Evolutionary conservation across 2,888 invertebrate genomes (phyloP).

Genomic region (Dione juno): DNA sequence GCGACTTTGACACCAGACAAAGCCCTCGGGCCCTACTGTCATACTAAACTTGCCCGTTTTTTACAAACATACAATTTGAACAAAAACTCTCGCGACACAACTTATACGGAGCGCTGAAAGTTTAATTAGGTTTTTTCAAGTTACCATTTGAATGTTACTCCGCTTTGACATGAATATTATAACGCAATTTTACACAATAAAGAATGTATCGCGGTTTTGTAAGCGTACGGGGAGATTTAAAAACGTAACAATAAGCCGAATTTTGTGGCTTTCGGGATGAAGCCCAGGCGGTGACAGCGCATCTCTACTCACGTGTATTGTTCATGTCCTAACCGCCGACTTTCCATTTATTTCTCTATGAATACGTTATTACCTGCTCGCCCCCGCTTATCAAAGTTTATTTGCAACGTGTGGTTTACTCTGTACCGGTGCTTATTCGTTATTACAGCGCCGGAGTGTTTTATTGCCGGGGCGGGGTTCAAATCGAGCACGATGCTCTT

Average conservation of each 20-base stretch:
- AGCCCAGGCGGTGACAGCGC: conserved; percentile 70
- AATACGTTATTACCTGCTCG: conserved; percentile 84
- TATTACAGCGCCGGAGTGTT: conserved; percentile 82
- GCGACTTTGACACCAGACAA: conserved; percentile 67
- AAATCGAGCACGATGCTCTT: conserved; percentile 77
- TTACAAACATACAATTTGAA: conserved; percentile 61
- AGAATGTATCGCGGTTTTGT: conserved; percentile 75
- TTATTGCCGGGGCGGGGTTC: conserved; percentile 80
- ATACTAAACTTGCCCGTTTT: conserved; percentile 67
- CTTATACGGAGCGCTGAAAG: conserved; percentile 59
- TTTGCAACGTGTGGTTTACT: conserved; percentile 84
- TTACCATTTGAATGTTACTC: conserved; percentile 63
- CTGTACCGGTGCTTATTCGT: conserved; percentile 83
- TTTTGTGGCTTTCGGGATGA: conserved; percentile 60
- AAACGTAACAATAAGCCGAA: conserved; percentile 72
- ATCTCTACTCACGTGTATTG: conserved; percentile 76
- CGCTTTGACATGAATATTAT: conserved; percentile 74
- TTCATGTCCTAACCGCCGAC: conserved; percentile 81
- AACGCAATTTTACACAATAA: conserved; percentile 75
- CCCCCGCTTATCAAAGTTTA: conserved; percentile 84
- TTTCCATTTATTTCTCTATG: conserved; percentile 85
- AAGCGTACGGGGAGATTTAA: conserved; percentile 66
- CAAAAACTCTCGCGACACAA: conserved; percentile 60
- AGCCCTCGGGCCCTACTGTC: conserved; percentile 69
- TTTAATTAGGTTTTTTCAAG: conserved; percentile 67